Evolutionary conservation across 2,113 vertebrate species (phyloP), one percentile per base, ranked within the genome.

Genomic region (Poeciliopsis turrubarensis): DNA sequence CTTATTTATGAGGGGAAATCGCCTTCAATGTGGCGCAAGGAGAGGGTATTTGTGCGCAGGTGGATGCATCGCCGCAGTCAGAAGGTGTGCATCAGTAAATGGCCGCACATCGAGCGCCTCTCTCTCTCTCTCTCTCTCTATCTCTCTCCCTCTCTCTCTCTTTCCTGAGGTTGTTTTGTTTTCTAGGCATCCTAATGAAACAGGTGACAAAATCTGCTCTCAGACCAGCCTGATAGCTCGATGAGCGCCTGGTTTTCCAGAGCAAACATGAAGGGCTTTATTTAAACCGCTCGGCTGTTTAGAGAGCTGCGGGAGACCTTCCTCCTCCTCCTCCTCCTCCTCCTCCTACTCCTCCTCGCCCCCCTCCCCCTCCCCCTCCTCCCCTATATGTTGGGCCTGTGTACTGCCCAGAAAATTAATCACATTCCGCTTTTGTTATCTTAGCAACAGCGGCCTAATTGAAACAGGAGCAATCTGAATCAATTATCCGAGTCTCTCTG

Each of bases 21-120:
- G 41, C 22, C 26, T 54, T 61, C 47, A 70, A 65, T 72, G 11
- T 39, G 44, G 54, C 5, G 44, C 47, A 19, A 34, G 2, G 29
- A 29, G 39, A 65, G 0, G 1, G 6, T 41, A 3, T 72, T 74
- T 68, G 31, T 65, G 78, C 60, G 85, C 89, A 89, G 91, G 86
- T 91, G 91, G 91, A 91, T 93, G 90, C 92, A 91, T 87, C 91
- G 87, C 81, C 70, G 84, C 89, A 80, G 78, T 66, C 65, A 85
- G 62, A 79, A 89, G 86, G 87, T 39, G 57, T 76, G 88, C 86
- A 69, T 82, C 84, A 81, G 84, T 79, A 87, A 90, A 93, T 87
- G 87, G 83, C 88, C 86, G 88, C 88, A 83, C 86, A 75, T 17
- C 17, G 44, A 47, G 44, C 17, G 19, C 3, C 44, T 57, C 22